These are phyloP conservation scores for Ophion obscuratus DNA, from an alignment of 2,888 invertebrate species.

Conservation along the genomic window DNA sequence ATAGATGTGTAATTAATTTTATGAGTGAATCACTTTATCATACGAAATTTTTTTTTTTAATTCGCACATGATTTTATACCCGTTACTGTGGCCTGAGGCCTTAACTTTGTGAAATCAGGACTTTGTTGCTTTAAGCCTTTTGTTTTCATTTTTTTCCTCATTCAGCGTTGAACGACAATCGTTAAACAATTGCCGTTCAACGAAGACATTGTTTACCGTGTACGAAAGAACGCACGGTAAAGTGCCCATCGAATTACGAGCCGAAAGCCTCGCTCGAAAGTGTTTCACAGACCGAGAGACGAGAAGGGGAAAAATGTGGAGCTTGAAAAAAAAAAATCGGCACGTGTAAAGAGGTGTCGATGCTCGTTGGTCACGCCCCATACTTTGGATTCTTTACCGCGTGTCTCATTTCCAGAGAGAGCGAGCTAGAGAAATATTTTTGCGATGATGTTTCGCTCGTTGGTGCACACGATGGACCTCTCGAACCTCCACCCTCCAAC, in stretches of 20 bases:
- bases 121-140: neutral
- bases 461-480: conserved; percentile 40
- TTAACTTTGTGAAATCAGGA: neutral
- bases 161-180: conserved; percentile 56
- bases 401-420: conserved; percentile 38
- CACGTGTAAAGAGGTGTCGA: conserved; percentile 68
- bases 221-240: conserved; percentile 16
- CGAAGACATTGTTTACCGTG: conserved; percentile 29
- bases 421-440: conserved; percentile 13
- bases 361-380: conserved; percentile 64
- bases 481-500: conserved; percentile 36
- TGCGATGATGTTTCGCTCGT: conserved; percentile 54
- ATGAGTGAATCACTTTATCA: no score
- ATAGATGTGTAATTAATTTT: no score
- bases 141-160: conserved; percentile 11
- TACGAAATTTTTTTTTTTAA: no score
- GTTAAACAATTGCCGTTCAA: conserved; percentile 65
- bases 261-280: conserved; percentile 53
- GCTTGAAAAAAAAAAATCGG: conserved; percentile 47
- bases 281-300: conserved; percentile 29
- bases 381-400: conserved; percentile 58
- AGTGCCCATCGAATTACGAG: conserved; percentile 58
- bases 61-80: no score
- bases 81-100: no score
- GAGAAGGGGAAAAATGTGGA: conserved; percentile 8